Evolutionary conservation across 2,113 vertebrate species (phyloP).

Genomic region (Ailuropoda melanoleuca): DNA sequence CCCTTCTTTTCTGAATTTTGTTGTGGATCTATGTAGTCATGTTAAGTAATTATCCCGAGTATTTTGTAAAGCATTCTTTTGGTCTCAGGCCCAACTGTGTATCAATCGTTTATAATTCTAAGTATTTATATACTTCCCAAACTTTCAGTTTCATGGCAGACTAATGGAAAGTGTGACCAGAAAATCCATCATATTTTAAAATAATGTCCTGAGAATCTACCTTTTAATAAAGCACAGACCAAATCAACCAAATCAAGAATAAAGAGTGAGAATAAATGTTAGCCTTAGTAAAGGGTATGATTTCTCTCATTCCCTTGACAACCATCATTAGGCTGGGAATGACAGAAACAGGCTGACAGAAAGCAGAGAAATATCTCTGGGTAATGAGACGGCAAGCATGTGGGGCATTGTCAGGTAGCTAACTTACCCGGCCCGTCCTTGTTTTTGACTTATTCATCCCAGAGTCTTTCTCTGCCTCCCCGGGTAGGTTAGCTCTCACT

Average conservation of each 20-base stretch:
- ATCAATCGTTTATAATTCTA: conserved; percentile 67
- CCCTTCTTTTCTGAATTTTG: background rate
- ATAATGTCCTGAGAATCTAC: conserved; percentile 60
- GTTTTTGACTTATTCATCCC: background rate
- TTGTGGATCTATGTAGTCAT: conserved; percentile 41
- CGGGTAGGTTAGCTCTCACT: background rate
- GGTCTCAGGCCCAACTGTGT: background rate
- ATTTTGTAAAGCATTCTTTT: conserved; percentile 47
- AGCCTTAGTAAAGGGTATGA: background rate
- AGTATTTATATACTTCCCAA: conserved; percentile 61
- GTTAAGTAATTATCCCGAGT: conserved; percentile 1
- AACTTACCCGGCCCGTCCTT: background rate
- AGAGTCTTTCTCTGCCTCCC: background rate
- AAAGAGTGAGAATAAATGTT: background rate
- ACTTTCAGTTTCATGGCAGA: conserved; percentile 63
- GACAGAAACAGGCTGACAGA: background rate
- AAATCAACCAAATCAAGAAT: conserved; percentile 57
- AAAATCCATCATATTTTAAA: conserved; percentile 63
- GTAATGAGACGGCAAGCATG: background rate
- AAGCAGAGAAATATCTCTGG: background rate
- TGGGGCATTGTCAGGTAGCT: background rate
- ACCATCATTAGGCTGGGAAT: background rate
- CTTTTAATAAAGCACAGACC: conserved; percentile 72
- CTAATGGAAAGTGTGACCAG: conserved; percentile 41
- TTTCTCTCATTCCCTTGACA: background rate